These are phyloP conservation scores for Halichoerus grypus DNA, from an alignment of 2,113 vertebrate genomes.

Conservation along the genomic window DNA sequence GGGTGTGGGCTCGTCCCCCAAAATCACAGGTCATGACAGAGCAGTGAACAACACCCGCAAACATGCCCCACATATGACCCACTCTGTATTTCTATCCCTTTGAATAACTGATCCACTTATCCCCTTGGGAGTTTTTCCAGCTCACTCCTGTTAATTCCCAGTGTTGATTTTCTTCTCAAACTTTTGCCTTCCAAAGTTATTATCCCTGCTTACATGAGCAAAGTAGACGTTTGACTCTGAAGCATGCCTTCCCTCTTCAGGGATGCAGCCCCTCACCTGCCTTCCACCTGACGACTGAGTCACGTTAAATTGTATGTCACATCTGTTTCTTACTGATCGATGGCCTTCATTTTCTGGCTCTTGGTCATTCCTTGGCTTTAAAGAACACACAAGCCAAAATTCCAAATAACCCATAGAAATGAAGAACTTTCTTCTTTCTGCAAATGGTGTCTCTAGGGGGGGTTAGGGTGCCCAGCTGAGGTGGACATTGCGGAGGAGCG, in stretches of 20 bases:
- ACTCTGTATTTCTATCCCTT: not conserved
- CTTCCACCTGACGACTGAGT: not conserved
- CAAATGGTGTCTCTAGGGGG: not conserved
- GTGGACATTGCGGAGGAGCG: fast-evolving
- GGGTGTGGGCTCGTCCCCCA: not conserved
- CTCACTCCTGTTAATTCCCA: not conserved
- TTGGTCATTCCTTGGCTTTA: not conserved
- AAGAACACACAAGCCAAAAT: too few relatives aligned
- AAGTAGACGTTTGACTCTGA: not conserved
- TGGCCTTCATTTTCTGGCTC: too few relatives aligned
- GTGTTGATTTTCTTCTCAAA: not conserved
- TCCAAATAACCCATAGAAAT: not conserved
- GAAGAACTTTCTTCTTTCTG: not conserved
- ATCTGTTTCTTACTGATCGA: not conserved
- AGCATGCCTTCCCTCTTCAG: fast-evolving
- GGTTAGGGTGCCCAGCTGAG: fast-evolving
- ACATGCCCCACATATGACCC: fast-evolving
- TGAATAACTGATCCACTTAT: not conserved
- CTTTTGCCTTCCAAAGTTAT: not conserved
- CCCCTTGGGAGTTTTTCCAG: not conserved
- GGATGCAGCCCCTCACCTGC: fast-evolving
- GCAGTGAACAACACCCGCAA: fast-evolving
- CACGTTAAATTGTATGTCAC: not conserved
- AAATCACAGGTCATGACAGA: fast-evolving
- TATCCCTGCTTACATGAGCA: fast-evolving